Percentiles rank a stretch among this genome's conserved stretches.
Conservation (phyloP, 2,888 invertebrate genomes). For the Drosophila paranaensis region DNA sequence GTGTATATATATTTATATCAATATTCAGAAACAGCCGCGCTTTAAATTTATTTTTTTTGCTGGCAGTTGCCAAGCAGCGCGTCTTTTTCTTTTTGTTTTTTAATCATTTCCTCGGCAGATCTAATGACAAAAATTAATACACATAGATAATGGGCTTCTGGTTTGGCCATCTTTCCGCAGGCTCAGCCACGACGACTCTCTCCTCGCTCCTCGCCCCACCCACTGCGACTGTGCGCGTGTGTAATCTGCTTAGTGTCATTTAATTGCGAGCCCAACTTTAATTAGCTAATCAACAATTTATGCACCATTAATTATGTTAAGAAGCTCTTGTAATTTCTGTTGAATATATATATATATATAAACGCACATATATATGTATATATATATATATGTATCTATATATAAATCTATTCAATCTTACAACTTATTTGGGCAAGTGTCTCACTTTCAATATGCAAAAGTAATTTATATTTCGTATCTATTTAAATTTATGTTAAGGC, state of each 20-base stretch:
- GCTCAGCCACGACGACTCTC: neutral
- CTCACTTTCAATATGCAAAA: neutral
- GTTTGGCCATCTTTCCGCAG: conserved; percentile 7
- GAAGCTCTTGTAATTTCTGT: conserved; percentile 22
- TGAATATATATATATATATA: neutral
- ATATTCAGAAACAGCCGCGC: neutral
- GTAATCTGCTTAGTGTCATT: conserved; percentile 61
- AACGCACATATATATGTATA: neutral
- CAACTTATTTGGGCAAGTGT: neutral
- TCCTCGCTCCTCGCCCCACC: too few relatives aligned
- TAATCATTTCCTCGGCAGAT: conserved; percentile 37
- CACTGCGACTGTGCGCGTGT: conserved; percentile 10
- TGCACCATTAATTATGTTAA: conserved; percentile 61
- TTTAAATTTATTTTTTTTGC: conserved; percentile 24
- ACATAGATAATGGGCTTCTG: conserved; percentile 46
- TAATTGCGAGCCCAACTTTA: conserved; percentile 50
- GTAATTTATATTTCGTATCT: neutral
- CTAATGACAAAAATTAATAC: conserved; percentile 47
- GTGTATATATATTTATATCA: neutral
- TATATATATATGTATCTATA: neutral
- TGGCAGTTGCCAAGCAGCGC: conserved; percentile 25
- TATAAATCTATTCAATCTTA: neutral
- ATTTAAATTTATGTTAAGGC: conserved; percentile 3
- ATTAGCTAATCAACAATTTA: conserved; percentile 65
- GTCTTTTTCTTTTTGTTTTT: conserved; percentile 7